Conservation (phyloP, 53 echinoderm and acorn worm genomes). For the Henricia sp. region DNA sequence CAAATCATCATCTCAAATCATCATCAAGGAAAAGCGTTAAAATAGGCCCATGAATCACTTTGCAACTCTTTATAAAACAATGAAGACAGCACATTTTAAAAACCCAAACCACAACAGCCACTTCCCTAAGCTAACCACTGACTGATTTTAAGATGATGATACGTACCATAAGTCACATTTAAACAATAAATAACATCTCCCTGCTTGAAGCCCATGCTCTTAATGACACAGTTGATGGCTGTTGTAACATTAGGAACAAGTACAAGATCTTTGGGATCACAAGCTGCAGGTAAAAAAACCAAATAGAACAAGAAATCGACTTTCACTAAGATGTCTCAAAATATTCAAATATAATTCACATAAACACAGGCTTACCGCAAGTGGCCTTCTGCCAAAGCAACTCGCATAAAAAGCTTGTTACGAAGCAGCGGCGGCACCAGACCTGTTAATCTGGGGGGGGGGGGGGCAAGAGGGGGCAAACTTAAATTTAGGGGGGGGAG, state of each 20-base stretch:
- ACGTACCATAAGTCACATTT: constrained; percentile 80
- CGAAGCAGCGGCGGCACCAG: too few species aligned
- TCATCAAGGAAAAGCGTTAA: too few species aligned
- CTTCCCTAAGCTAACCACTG: too few species aligned
- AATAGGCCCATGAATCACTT: background rate
- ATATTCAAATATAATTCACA: background rate
- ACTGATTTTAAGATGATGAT: too few species aligned
- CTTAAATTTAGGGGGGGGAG: too few species aligned
- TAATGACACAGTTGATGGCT: constrained; percentile 73
- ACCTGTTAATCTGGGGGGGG: too few species aligned
- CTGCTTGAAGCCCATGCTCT: constrained; percentile 73
- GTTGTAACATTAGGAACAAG: constrained; percentile 77
- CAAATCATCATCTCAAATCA: too few species aligned
- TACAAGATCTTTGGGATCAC: constrained; percentile 70
- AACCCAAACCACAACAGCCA: too few species aligned
- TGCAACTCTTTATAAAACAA: background rate
- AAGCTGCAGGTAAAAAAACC: constrained; percentile 46
- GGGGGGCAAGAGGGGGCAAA: too few species aligned
- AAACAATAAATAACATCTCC: constrained; percentile 77
- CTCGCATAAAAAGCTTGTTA: too few species aligned
- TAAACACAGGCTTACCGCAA: too few species aligned
- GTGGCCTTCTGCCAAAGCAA: too few species aligned
- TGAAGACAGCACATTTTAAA: background rate
- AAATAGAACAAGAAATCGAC: background rate
- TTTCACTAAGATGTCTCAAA: background rate